Conservation (phyloP, 2,888 invertebrate genomes). For the Escarpia spicata region DNA sequence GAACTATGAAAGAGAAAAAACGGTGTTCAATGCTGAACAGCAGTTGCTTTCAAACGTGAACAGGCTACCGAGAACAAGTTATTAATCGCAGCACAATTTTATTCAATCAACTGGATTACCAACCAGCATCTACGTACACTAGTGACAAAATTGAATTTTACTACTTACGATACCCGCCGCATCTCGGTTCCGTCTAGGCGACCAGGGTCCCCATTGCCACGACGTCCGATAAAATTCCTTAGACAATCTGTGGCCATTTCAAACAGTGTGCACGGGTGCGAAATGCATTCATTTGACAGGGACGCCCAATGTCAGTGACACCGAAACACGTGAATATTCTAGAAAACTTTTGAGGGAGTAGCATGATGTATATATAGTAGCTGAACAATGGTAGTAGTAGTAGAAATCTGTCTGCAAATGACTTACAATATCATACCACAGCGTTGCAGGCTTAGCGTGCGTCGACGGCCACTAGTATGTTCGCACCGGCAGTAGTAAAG, state of each 20-base stretch:
- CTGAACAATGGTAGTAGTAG: constrained; percentile 16
- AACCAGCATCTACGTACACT: not conserved
- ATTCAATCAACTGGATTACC: not conserved
- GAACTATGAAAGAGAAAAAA: constrained; percentile 16
- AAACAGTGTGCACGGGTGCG: not conserved
- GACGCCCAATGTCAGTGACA: not conserved
- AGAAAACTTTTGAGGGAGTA: constrained; percentile 4
- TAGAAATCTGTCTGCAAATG: constrained; percentile 16
- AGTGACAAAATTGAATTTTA: not conserved
- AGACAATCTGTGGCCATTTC: not conserved
- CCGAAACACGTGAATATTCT: not conserved
- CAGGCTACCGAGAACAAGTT: not conserved
- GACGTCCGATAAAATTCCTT: not conserved
- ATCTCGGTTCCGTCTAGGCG: not conserved
- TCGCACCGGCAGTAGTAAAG: constrained; percentile 12
- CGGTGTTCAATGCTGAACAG: constrained; percentile 13
- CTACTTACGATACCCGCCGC: not conserved
- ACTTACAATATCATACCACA: constrained; percentile 16
- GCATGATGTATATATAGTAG: constrained; percentile 5
- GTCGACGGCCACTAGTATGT: constrained; percentile 6
- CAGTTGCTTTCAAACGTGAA: constrained; percentile 10
- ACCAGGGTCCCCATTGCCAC: not conserved
- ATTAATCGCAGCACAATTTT: not conserved
- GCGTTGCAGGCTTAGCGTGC: constrained; percentile 16
- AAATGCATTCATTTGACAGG: not conserved